A percentile compares a stretch with the other conserved stretches of the same genome.
Evolutionary conservation across 2,888 invertebrate genomes (phyloP).

Genomic region (Drosophila suboccidentalis): DNA sequence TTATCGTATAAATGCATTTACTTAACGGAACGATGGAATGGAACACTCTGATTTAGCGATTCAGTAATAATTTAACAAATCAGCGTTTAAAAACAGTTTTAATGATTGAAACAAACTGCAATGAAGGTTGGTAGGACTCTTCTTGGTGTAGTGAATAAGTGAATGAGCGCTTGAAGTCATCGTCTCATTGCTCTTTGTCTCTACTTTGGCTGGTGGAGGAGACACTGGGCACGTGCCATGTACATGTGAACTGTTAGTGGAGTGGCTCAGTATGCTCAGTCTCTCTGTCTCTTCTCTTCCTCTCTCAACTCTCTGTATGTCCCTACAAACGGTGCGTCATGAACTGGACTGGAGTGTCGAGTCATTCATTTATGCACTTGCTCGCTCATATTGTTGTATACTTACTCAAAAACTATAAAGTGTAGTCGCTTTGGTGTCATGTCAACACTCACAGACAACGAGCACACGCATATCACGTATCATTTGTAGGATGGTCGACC

Average conservation of each 20-base stretch:
- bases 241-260: constrained; percentile 26
- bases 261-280: constrained; percentile 6
- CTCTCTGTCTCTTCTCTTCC: not conserved
- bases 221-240: constrained; percentile 37
- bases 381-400: constrained; percentile 61
- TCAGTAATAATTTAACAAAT: not conserved
- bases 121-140: not conserved
- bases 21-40: not conserved
- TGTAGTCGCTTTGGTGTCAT: constrained; percentile 59
- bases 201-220: constrained; percentile 20
- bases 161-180: constrained; percentile 30
- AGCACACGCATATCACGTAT: constrained; percentile 13
- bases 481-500: not conserved
- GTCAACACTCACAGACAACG: constrained; percentile 49
- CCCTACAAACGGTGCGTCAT: constrained; percentile 28
- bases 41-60: not conserved
- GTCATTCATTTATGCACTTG: constrained; percentile 72
- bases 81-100: not conserved
- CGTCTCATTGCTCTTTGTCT: constrained; percentile 35
- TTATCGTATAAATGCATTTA: too few relatives aligned
- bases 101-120: constrained; percentile 1
- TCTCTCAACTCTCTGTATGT: not conserved
- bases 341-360: constrained; percentile 48
- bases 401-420: constrained; percentile 67
- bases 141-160: constrained; percentile 18